Percentiles rank a stretch among this genome's conserved stretches.
These are phyloP conservation scores for Fopius arisanus DNA, from an alignment of 1,140 invertebrate species.

Conservation along the genomic window DNA sequence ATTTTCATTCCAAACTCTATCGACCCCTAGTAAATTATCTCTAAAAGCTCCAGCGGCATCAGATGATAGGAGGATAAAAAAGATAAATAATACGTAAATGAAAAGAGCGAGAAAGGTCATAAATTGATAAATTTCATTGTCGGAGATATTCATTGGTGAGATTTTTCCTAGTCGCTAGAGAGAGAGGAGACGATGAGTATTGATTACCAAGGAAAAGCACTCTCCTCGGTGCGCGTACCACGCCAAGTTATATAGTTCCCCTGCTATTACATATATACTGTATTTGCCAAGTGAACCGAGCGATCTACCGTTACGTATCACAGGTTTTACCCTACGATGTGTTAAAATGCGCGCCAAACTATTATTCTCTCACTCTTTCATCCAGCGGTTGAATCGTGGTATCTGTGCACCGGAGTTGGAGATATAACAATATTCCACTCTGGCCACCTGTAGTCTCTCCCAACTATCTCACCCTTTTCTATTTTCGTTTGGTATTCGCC, in stretches of 20 bases:
- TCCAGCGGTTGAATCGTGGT: not conserved
- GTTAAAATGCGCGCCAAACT: conserved; percentile 3
- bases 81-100: not conserved
- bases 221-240: conserved; percentile 12
- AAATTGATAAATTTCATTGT: conserved; percentile 12
- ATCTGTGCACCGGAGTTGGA: not conserved
- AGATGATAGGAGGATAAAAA: not conserved
- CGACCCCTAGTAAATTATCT: not conserved
- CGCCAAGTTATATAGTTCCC: not conserved
- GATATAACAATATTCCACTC: not conserved
- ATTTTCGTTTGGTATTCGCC: not conserved
- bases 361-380: not conserved
- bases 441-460: conserved; percentile 11
- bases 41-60: not conserved
- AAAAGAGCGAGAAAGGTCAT: not conserved
- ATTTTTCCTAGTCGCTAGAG: conserved; percentile 8
- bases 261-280: not conserved
- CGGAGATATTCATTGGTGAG: not conserved
- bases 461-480: not conserved
- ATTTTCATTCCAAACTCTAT: not conserved
- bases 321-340: conserved; percentile 13
- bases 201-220: conserved; percentile 14
- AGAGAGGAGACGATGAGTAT: conserved; percentile 2
- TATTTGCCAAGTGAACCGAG: not conserved
- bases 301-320: conserved; percentile 7